Evolutionary conservation across 30 jellyfish, hydroid and myxozoan species (phyloP), one percentile per base, ranked within the genome.

Genomic region (Aurelia coerulea): DNA sequence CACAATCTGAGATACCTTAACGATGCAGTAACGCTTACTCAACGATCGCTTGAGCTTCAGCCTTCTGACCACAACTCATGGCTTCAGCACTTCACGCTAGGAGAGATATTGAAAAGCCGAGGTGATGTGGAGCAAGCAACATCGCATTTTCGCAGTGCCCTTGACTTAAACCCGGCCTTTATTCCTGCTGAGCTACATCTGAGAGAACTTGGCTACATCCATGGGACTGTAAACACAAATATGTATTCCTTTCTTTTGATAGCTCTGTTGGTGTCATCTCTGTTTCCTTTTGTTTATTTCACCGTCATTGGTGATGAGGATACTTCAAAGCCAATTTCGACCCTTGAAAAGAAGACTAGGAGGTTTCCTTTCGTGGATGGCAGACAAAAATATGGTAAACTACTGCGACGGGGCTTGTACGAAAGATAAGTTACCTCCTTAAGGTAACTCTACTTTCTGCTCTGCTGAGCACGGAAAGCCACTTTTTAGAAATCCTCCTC

Each of bases 21-120:
- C 15, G 99, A 95, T 82, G 99, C 99, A 32, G 49, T 90, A 1
- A 75, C 74, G 7, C 79, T 95, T 49, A 96, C 96, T 11, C 90
- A 90, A 64, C 81, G 80, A 42, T 95, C 99, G 8, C 79, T 95
- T 50, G 97, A 89, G 53, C 71, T 66, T 11, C 95, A 95, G 50
- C 83, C 95, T 32, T 71, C 98, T 12, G 96, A 80, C 60, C 96
- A 83, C 31, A 85, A 80, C 63, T 67, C 97, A 9, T 95, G 99
- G 99, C 96, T 95, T 49, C 99, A 89, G 70, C 97, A 90, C 68
- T 95, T 84, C 90, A 84, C 97, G 6, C 51, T 95, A 83, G 99
- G 97, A 29, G 97, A 95, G 66, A 84, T 89, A 13, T 65, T 87
- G 49, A 91, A 80, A 73, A 51, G 81, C 50, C 88, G 83, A 0